A percentile compares a stretch with the other conserved stretches of the same genome.
Conservation (phyloP, 2,888 invertebrate species). For the Drosophila suboccidentalis region DNA sequence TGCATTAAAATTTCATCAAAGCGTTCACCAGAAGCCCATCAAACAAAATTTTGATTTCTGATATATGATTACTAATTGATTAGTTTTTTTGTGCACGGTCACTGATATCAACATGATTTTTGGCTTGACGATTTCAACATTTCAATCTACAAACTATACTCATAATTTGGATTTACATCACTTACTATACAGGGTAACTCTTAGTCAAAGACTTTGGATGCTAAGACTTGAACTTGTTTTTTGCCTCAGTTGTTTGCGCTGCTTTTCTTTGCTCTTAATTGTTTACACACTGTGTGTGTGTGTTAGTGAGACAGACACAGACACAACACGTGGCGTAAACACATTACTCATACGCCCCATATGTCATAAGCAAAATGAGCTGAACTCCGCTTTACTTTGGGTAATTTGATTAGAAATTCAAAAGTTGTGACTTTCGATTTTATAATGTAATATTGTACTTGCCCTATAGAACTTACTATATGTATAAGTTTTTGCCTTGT, state of each 20-base stretch:
- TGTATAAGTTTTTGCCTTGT: conserved; percentile 12
- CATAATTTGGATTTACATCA: no score
- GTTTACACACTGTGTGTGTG: conserved; percentile 28
- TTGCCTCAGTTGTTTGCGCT: conserved; percentile 21
- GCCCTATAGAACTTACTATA: conserved; percentile 1
- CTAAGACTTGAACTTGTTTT: not conserved
- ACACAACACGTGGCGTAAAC: conserved; percentile 34
- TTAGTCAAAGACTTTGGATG: not conserved
- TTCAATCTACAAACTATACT: no score
- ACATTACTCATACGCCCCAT: conserved; percentile 70
- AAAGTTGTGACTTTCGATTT: conserved; percentile 23
- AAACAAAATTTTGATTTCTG: no score
- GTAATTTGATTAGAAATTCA: conserved; percentile 54
- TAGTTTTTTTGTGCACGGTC: no score
- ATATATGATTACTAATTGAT: no score
- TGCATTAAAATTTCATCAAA: no score
- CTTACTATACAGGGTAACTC: conserved; percentile 4
- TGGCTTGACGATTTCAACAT: no score
- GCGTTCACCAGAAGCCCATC: no score
- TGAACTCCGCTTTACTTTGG: conserved; percentile 21
- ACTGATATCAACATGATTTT: no score
- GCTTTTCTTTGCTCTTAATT: conserved; percentile 48
- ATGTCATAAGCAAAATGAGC: conserved; percentile 24
- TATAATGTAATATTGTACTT: not conserved
- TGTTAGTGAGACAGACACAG: conserved; percentile 19